Percentiles rank a stretch among this genome's conserved stretches.
phyloP scores from a whole-genome alignment of 1,140 invertebrate species.

The Ostrea denselamellosa region DNA sequence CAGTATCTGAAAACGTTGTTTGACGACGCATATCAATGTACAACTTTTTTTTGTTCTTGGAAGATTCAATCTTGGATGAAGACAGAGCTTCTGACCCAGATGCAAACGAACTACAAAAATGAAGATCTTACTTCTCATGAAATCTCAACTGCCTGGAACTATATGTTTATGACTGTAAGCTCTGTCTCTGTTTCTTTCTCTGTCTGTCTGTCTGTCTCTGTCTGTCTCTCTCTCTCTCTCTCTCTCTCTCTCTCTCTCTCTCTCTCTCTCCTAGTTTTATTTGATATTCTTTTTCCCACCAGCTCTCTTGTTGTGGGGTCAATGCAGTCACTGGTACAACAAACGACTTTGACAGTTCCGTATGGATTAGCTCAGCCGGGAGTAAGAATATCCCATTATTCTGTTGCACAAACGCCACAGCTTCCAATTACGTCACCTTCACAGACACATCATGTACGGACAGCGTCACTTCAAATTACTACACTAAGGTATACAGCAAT shows the following conservation, averaged over 20 bases:
- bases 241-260: not conserved
- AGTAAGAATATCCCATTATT: slow-evolving; percentile 21
- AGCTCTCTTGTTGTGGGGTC: slow-evolving; percentile 48
- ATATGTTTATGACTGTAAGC: slow-evolving; percentile 48
- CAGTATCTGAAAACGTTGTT: no score
- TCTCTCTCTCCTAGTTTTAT: not conserved
- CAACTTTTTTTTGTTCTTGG: not conserved
- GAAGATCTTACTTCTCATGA: slow-evolving; percentile 44
- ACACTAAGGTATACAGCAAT: slow-evolving; percentile 15
- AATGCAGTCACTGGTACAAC: slow-evolving; percentile 40
- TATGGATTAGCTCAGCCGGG: slow-evolving; percentile 3
- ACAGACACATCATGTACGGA: slow-evolving; percentile 33
- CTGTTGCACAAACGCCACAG: slow-evolving; percentile 31
- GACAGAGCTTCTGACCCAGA: not conserved
- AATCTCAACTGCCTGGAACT: slow-evolving; percentile 50
- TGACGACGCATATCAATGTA: no score
- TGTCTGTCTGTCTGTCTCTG: no score
- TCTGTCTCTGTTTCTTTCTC: not conserved
- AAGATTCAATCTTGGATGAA: slow-evolving; percentile 41
- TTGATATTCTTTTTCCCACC: not conserved
- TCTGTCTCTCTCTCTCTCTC: not conserved
- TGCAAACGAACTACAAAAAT: slow-evolving; percentile 36
- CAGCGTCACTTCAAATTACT: slow-evolving; percentile 21
- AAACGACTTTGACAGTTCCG: slow-evolving; percentile 45
- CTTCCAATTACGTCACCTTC: slow-evolving; percentile 32